Evolutionary conservation across 2,888 invertebrate species (phyloP), one percentile per base, ranked within the genome.

Genomic region (Hofmannophila pseudospretella): DNA sequence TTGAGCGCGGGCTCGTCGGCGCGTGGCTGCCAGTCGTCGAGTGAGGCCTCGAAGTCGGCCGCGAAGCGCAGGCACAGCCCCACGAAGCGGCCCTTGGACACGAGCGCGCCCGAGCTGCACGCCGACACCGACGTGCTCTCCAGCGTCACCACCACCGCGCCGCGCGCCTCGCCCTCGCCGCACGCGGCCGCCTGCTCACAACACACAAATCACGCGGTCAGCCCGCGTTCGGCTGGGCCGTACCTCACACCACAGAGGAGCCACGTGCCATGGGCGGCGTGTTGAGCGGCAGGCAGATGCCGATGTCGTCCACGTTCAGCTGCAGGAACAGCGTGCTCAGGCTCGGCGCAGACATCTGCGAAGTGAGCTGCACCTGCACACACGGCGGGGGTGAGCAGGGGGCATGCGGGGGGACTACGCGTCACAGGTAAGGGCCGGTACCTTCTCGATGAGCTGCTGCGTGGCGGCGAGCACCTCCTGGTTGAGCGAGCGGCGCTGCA

Each of bases 11-110:
- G 90, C 60, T 95, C 95, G 34, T 89, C 90, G 67, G 92, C 90
- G 60, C 95, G 94, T 0, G 98, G 98, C 74, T 97, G 97, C 98
- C 98, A 98, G 74, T 98, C 98, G 68, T 98, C 98, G 56, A 97
- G 88, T 19, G 96, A 96, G 0, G 96, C 96, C 81, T 98, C 97
- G 81, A 98, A 98, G 77, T 99, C 98, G 60, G 98, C 97, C 0
- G 98, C 96, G 85, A 99, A 99, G 34, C 98, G 90, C 27, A 99
- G 88, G 68, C 98, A 96, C 20, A 98, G 89, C 0, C 96, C 96
- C 34, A 94, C 93, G 75, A 96, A 96, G 53, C 93, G 92, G 0
- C 93, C 99, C 67, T 76, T 69, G 35, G 58, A 60, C 4, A 98
- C 98, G 23, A 99, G 88, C 3, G 97, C 96, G n/a, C 97, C 97